These are phyloP conservation scores for Paracanthobrama guichenoti DNA, from an alignment of 2,113 vertebrate species.

Conservation along the genomic window DNA sequence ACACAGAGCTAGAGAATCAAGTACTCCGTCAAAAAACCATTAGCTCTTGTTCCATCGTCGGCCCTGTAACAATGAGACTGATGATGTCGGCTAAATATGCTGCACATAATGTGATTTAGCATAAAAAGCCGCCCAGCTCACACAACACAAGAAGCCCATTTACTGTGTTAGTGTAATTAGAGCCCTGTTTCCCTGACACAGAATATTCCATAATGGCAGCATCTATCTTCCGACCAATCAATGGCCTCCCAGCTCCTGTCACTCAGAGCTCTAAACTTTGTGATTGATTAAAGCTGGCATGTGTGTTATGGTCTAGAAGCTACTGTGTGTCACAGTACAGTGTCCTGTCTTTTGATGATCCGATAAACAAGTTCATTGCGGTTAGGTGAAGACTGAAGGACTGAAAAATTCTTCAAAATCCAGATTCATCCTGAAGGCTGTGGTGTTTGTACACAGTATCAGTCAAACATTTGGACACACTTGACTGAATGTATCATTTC, in stretches of 20 bases:
- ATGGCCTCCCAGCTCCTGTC: conserved; percentile 46
- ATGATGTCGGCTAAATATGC: conserved; percentile 43
- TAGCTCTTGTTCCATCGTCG: conserved; percentile 31
- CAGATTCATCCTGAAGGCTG: not conserved
- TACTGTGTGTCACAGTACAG: not conserved
- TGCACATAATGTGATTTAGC: conserved; percentile 45
- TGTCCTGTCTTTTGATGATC: not conserved
- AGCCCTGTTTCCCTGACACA: conserved; percentile 50
- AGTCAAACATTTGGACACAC: not conserved
- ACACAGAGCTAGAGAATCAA: conserved; percentile 30
- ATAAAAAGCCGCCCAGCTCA: not conserved
- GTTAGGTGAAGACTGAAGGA: not conserved
- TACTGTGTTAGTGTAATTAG: conserved; percentile 47
- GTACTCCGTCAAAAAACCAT: conserved; percentile 52
- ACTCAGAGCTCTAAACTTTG: conserved; percentile 30
- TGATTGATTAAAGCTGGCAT: conserved; percentile 31
- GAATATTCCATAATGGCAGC: conserved; percentile 55
- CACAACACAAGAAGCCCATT: conserved; percentile 31
- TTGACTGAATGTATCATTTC: not conserved
- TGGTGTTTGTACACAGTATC: not conserved
- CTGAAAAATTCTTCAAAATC: not conserved
- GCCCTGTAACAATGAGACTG: conserved; percentile 30
- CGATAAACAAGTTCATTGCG: conserved; percentile 14
- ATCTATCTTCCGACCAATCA: conserved; percentile 58
- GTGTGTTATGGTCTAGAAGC: conserved; percentile 35